These are phyloP conservation scores for Halictus rubicundus DNA, from an alignment of 1,140 invertebrate species.

Conservation along the genomic window DNA sequence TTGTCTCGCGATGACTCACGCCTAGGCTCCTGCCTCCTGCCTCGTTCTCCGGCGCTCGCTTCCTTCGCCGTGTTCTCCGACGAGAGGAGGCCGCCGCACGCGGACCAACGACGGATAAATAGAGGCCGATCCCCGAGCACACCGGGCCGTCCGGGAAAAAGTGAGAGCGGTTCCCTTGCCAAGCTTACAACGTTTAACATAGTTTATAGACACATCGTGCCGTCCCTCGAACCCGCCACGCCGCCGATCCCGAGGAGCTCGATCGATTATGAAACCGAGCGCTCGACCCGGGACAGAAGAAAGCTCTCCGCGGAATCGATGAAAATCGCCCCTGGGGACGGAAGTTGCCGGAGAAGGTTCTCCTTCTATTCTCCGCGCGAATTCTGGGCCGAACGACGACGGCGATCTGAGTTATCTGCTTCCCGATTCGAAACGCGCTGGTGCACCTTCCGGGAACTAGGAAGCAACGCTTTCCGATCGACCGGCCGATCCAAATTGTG, in stretches of 20 bases:
- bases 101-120: conserved; percentile 27
- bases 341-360: too few relatives aligned
- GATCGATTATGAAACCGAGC: conserved; percentile 32
- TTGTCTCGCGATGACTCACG: conserved; percentile 76
- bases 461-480: too few relatives aligned
- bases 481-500: too few relatives aligned
- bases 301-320: neutral
- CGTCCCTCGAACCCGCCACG: neutral
- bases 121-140: conserved; percentile 4
- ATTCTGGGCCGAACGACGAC: too few relatives aligned
- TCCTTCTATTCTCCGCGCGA: too few relatives aligned
- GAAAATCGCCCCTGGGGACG: too few relatives aligned
- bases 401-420: too few relatives aligned
- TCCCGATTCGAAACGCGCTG: too few relatives aligned
- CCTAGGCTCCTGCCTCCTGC: conserved; percentile 62
- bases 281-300: neutral
- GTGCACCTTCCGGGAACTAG: too few relatives aligned
- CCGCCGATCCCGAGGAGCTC: conserved; percentile 9
- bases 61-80: conserved; percentile 34
- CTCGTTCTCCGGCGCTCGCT: conserved; percentile 58
- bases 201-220: conserved; percentile 42
- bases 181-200: conserved; percentile 38
- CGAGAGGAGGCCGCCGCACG: neutral
- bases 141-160: conserved; percentile 1
- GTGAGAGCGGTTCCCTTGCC: conserved; percentile 19